These are phyloP conservation scores for Cavia aperea DNA, from an alignment of 2,113 vertebrate genomes.

Conservation along the genomic window DNA sequence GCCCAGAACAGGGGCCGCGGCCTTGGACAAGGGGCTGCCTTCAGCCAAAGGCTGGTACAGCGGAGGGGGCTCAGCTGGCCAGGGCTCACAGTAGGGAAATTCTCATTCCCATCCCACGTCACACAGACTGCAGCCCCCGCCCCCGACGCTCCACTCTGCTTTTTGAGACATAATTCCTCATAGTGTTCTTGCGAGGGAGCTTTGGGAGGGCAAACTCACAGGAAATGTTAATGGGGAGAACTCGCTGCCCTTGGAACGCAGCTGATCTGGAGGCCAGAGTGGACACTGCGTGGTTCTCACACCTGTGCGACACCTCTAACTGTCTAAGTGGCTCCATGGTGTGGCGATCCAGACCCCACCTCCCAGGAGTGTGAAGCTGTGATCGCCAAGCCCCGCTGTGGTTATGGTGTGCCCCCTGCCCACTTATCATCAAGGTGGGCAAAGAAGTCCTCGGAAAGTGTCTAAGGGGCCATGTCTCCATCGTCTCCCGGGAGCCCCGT, in stretches of 20 bases:
- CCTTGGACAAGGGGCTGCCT: not conserved
- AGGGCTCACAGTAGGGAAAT: not conserved
- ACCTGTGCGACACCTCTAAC: fast-evolving
- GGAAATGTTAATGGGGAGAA: fast-evolving
- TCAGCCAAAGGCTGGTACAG: not conserved
- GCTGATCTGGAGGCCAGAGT: fast-evolving
- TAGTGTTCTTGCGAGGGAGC: not conserved
- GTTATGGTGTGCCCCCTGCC: fast-evolving
- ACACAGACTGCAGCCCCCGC: fast-evolving
- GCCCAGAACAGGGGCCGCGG: no score
- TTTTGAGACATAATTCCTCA: fast-evolving
- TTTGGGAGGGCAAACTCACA: not conserved
- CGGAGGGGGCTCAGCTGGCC: not conserved
- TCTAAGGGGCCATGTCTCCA: not conserved
- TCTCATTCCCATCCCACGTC: fast-evolving
- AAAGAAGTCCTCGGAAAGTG: not conserved
- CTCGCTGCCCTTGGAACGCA: fast-evolving
- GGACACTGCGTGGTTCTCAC: fast-evolving
- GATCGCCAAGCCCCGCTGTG: fast-evolving
- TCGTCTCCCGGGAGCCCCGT: not conserved
- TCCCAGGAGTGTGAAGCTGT: fast-evolving
- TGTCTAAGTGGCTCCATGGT: not conserved
- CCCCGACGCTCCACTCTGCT: fast-evolving
- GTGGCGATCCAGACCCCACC: not conserved
- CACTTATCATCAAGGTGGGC: fast-evolving